Base-by-base conservation (phyloP, 2,888 invertebrate genomes). In the Callyntrura sp. region DNA sequence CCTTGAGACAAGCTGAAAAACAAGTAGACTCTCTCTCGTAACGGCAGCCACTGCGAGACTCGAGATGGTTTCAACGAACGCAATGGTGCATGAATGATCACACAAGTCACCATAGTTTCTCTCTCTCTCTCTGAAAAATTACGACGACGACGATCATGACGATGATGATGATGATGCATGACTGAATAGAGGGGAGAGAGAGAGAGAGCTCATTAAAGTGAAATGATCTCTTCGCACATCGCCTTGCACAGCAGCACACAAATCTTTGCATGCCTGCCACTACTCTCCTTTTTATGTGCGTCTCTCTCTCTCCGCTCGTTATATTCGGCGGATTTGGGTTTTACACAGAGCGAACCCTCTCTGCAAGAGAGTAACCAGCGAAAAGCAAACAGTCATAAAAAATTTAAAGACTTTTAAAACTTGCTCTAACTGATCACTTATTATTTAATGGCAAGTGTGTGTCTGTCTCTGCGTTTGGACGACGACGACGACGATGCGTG, bases 151-250 rank as follows among this genome's bases (percentile, higher is more conserved):
- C n/a, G n/a, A n/a, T n/a, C 20, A 35, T 28, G 48, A 45, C n/a
- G n/a, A n/a, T n/a, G n/a, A n/a, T n/a, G n/a, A 51, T n/a, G 57
- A 78, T 78, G 78, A 78, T 78, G 55, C 78, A 51, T 83, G 68
- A 28, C 51, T 82, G 65, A 65, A 43, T 82, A 83, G 68, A 83
- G 48, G 55, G 78, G 68, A 82, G 82, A 35, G 35, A 35, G 35
- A 35, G n/a, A 60, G 51, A 62, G 82, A 68, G 83, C 83, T 83
- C 83, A 83, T 83, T 83, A 83, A 83, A 68, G 83, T 83, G 83
- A 68, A 83, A 83, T 83, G 83, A 83, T 83, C 83, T 62, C 62
- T 17, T 68, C 45, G 48, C 73, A 48, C 73, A 73, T 35, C 35
- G 35, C 35, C 2, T 35, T 35, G 35, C 35, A 35, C 35, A 35